phyloP scores from a whole-genome alignment of 2,888 invertebrate species.

The Rhimphoctona megacephalus region DNA sequence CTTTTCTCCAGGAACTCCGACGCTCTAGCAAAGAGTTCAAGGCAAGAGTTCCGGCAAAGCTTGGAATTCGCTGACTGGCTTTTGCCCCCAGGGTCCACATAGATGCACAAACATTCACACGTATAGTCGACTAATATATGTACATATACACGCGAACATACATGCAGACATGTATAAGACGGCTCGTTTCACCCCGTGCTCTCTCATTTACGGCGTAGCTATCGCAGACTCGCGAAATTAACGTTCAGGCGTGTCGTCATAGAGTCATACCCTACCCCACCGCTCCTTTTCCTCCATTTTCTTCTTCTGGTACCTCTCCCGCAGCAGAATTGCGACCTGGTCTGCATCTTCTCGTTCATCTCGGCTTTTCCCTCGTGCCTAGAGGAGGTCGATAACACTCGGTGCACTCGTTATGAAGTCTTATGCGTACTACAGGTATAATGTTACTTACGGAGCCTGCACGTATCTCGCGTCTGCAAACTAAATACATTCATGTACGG shows the following conservation, averaged over 20 bases:
- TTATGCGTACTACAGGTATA: conserved; percentile 50
- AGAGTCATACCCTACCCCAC: conserved; percentile 8
- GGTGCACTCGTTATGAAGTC: conserved; percentile 67
- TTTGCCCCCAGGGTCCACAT: conserved; percentile 34
- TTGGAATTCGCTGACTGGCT: conserved; percentile 54
- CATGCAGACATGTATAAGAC: background rate
- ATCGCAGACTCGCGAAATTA: conserved; percentile 63
- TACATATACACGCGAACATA: background rate
- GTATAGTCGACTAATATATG: background rate
- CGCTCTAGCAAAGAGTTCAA: background rate
- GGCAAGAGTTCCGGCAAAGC: conserved; percentile 34
- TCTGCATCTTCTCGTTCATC: conserved; percentile 19
- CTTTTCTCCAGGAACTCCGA: background rate
- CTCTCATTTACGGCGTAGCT: conserved; percentile 57
- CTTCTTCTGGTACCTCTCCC: background rate
- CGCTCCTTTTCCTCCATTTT: conserved; percentile 9
- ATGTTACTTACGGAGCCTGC: conserved; percentile 33
- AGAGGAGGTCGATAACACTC: conserved; percentile 67
- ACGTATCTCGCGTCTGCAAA: conserved; percentile 47
- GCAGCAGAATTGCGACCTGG: conserved; percentile 24
- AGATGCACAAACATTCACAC: background rate
- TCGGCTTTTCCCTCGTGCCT: conserved; percentile 18
- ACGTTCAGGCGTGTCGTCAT: conserved; percentile 64
- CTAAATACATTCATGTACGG: conserved; percentile 6
- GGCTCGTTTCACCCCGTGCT: conserved; percentile 54